phyloP scores from a whole-genome alignment of 2,888 invertebrate species.

The Crematogaster levior region DNA sequence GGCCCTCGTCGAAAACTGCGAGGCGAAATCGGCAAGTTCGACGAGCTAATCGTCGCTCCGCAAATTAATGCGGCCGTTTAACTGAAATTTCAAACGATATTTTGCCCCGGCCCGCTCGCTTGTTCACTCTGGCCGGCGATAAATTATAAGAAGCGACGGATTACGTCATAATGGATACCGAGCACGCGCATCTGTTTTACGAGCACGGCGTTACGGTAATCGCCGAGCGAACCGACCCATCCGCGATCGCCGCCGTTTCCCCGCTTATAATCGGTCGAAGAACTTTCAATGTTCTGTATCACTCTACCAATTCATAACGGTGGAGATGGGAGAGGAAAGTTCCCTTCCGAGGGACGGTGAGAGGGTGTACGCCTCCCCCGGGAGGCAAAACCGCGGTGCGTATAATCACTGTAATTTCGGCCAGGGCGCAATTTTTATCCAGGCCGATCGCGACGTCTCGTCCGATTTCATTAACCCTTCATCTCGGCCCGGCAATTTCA shows the following conservation, averaged over 20 bases:
- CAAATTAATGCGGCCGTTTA: constrained; percentile 48
- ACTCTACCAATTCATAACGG: neutral
- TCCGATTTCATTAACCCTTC: constrained; percentile 76
- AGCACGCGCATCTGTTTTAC: constrained; percentile 74
- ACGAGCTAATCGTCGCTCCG: constrained; percentile 50
- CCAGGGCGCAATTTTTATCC: constrained; percentile 77
- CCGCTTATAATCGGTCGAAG: constrained; percentile 74
- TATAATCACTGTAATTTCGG: constrained; percentile 84
- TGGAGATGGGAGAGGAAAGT: neutral
- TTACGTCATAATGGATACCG: constrained; percentile 50
- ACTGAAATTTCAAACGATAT: constrained; percentile 55
- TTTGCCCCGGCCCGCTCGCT: constrained; percentile 10
- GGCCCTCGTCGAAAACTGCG: constrained; percentile 39
- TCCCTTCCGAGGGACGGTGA: constrained; percentile 49
- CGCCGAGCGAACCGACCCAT: constrained; percentile 75
- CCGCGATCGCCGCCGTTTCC: constrained; percentile 74
- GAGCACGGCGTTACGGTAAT: constrained; percentile 78
- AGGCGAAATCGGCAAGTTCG: constrained; percentile 47
- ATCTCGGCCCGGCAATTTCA: constrained; percentile 34
- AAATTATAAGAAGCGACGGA: constrained; percentile 53
- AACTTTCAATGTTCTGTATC: constrained; percentile 69
- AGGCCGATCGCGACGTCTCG: constrained; percentile 74
- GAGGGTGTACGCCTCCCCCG: constrained; percentile 64
- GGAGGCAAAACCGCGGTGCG: constrained; percentile 73
- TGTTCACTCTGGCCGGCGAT: constrained; percentile 13